Base-by-base conservation (phyloP, 2,797 vertebrate species). In the Paguma larvata region DNA sequence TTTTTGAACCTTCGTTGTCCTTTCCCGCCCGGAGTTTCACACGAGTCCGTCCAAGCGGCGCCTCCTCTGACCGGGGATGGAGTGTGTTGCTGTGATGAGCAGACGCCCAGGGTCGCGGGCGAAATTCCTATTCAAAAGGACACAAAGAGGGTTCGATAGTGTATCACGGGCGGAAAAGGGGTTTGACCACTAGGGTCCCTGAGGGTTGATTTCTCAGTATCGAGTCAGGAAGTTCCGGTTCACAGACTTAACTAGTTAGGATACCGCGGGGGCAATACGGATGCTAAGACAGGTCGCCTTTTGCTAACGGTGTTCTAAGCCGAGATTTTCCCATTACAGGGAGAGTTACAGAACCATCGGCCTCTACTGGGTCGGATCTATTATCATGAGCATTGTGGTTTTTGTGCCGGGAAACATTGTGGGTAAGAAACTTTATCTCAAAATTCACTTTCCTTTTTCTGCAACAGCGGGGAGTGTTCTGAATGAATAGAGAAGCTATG, bases 321-420 rank as follows among this genome's bases (percentile, higher is more conserved):
- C 87, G 8, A 88, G 91, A 95, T 70, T 85, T 80, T 85, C 94
- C n/a, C 12, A 0, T 92, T 98, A 80, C 98, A 99, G 99, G 98
- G 99, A 99, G 98, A 99, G 98, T 98, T 99, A 99, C 92, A 98
- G 99, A 98, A 99, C 98, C n/a, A 99, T 99, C 96, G 99, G 99
- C 93, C 98, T 99, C 30, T 99, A 99, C 97, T 99, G 99, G 99
- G 98, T 99, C 10, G 99, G 99, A 87, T 99, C 99, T 87, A 99
- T 99, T 98, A 97, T 99, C 96, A 99, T 99, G 99, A 99, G 99
- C 96, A 98, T 99, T 96, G 98, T 99, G 94, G 99, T 99, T 97
- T 99, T 99, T 99, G 99, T 99, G 98, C 99, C 99, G 97, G 99
- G 99, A 98, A 99, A 99, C 97, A 99, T 99, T 98, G 99, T 99